Base-by-base conservation (phyloP, 2,113 vertebrate species). In the Spermophilus dauricus region DNA sequence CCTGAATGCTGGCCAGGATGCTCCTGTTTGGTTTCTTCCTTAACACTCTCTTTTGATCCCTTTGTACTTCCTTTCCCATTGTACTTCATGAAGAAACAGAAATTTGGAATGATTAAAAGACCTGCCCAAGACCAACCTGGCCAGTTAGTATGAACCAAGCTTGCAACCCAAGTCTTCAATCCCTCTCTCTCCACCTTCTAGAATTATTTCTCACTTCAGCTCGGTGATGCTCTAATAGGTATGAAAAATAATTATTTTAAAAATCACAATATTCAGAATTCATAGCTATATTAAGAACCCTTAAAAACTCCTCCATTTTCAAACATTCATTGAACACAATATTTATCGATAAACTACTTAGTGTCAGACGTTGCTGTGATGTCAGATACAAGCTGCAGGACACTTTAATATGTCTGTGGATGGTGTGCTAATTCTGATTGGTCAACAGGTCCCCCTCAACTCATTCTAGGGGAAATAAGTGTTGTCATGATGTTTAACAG, bases 221-320 rank as follows among this genome's bases (percentile, higher is more conserved):
- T 77, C 28, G 51, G 22, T 30, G 39, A 76, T 91, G 51, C 5
- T 45, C 30, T 11, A 45, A 32, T 73, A 18, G n/a, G 37, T 56
- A 58, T 82, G 84, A 48, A 9, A n/a, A 48, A 51, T 11, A 82
- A 48, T 92, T 92, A 89, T 48, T 72, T 89, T 72, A 39, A 93
- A 51, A 91, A 72, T 76, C n/a, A 28, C 56, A 56, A 42, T 56
- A 39, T 53, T 22, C 11, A 67, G 51, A 95, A 65, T 86, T 28
- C 42, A 32, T 63, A 81, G 39, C 51, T 96, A 34, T 70, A 63
- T 69, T 53, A 69, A 77, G 42, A 94, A 20, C 2, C 32, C n/a
- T 61, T 86, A 58, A 95, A 75, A 85, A 53, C 12, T 26, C 56
- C 92, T 48, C 53, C 45, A 56, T 75, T 84, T 92, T 87, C 18